Conservation (phyloP, 1,140 invertebrate genomes). For the Caenorhabditis remanei region DNA sequence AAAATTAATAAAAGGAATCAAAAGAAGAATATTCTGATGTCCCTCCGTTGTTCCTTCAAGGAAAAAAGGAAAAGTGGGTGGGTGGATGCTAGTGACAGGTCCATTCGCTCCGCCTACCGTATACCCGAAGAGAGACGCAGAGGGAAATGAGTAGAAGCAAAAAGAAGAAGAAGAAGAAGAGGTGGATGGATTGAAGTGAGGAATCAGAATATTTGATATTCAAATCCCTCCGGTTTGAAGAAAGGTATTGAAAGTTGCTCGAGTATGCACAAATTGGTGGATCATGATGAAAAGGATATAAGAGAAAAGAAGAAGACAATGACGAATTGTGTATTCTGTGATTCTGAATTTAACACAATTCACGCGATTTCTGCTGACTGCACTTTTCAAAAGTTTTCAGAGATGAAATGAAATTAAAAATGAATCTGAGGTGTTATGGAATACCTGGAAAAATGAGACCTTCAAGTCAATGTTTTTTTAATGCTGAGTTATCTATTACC, state of each 20-base stretch:
- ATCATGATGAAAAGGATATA: neutral
- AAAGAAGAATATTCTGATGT: neutral
- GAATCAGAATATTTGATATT: constrained; percentile 34
- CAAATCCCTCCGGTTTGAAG: neutral
- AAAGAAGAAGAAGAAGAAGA: neutral
- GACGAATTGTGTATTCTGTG: constrained; percentile 29
- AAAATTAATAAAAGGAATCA: neutral
- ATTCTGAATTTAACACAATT: neutral
- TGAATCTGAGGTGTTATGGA: too few relatives aligned
- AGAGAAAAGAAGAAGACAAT: constrained; percentile 14
- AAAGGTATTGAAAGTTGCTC: constrained; percentile 54
- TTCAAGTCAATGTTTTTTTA: too few relatives aligned
- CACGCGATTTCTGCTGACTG: neutral
- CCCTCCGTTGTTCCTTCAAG: neutral
- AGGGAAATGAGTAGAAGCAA: neutral
- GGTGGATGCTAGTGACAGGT: constrained; percentile 39
- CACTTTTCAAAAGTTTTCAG: neutral
- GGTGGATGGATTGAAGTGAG: neutral
- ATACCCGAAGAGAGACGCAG: constrained; percentile 46
- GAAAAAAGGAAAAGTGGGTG: constrained; percentile 44
- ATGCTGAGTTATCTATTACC: too few relatives aligned
- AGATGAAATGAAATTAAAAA: too few relatives aligned
- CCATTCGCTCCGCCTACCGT: constrained; percentile 50
- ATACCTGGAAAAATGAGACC: too few relatives aligned
- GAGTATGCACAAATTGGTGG: constrained; percentile 52